Percentiles rank a stretch among this genome's conserved stretches.
phyloP scores from a whole-genome alignment of 2,797 vertebrate species.

The Oreortyx pictus region DNA sequence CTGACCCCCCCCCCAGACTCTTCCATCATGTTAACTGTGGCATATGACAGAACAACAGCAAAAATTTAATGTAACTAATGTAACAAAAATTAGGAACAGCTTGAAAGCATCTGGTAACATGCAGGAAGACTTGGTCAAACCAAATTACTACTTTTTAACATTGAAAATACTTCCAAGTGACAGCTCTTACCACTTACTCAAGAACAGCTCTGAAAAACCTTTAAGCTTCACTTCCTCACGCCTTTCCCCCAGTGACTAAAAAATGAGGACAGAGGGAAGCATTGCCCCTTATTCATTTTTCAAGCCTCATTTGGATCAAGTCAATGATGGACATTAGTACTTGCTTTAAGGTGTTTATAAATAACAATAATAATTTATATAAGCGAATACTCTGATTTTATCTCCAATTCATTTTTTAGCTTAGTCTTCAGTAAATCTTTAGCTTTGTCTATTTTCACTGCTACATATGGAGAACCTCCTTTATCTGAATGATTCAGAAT shows the following conservation, averaged over 20 bases:
- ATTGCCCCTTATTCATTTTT: not conserved
- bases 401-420: slow-evolving; percentile 83
- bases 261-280: not conserved
- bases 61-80: not conserved
- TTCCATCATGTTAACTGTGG: not conserved
- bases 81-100: not conserved
- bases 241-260: not conserved
- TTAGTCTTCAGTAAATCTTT: slow-evolving; percentile 93
- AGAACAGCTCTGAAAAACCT: not conserved
- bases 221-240: not conserved
- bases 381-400: not conserved
- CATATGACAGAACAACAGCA: not conserved
- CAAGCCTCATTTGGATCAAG: slow-evolving; percentile 22
- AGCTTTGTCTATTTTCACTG: slow-evolving; percentile 96
- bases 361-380: not conserved
- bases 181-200: not conserved
- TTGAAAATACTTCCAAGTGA: not conserved
- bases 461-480: slow-evolving; percentile 95
- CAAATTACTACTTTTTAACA: not conserved
- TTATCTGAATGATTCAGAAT: no score
- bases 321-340: slow-evolving; percentile 7
- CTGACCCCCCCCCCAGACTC: not conserved
- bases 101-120: not conserved
- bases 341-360: slow-evolving; percentile 48
- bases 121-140: not conserved